Percentiles rank a stretch among this genome's conserved stretches.
Conservation (phyloP, 2,888 invertebrate species). For the Phaedon cochleariae region DNA sequence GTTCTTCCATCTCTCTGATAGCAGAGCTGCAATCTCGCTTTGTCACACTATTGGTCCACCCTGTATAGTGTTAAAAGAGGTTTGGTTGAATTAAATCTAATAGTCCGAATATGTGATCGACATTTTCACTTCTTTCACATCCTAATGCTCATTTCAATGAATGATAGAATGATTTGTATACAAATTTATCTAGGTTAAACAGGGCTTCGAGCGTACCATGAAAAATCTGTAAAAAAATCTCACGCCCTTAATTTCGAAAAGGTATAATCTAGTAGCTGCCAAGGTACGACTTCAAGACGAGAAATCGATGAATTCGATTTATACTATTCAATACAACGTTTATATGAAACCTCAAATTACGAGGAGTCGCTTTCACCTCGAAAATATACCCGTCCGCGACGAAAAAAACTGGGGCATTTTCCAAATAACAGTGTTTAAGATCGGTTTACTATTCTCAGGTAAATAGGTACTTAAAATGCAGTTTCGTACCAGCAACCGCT, state of each 20-base stretch:
- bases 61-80: no score
- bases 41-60: no score
- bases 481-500: slow-evolving; percentile 2
- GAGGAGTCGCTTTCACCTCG: slow-evolving; percentile 35
- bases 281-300: background rate
- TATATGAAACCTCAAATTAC: slow-evolving; percentile 12
- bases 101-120: no score
- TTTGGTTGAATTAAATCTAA: no score
- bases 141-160: no score
- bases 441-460: slow-evolving; percentile 16
- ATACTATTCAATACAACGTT: background rate
- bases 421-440: slow-evolving; percentile 37
- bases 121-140: no score
- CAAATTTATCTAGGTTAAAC: no score
- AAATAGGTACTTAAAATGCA: slow-evolving; percentile 17
- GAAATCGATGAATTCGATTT: slow-evolving; percentile 12
- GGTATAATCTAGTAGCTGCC: slow-evolving; percentile 11
- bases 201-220: no score
- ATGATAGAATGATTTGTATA: no score
- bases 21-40: no score
- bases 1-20: no score
- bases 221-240: slow-evolving; percentile 16
- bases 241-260: slow-evolving; percentile 8
- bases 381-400: slow-evolving; percentile 23
- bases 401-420: slow-evolving; percentile 35